Evolutionary conservation across 2,797 vertebrate species (phyloP), one percentile per base, ranked within the genome.

Genomic region (Oreonectes daqikongensis): DNA sequence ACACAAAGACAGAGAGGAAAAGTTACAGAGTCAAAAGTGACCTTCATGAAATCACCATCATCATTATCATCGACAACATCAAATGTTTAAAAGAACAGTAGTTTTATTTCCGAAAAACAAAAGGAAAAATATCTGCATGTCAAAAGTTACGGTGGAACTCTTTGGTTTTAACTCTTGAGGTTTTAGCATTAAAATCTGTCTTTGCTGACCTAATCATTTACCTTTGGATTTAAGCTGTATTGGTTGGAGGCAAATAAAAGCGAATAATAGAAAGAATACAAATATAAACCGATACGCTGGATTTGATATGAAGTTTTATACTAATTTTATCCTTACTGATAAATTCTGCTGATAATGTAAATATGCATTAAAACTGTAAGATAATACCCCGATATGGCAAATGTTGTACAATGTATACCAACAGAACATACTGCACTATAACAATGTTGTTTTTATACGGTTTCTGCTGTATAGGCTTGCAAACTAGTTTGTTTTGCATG

Each of bases 131-230:
- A 67, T 71, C 57, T 48, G 77, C 57, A 71, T 69, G 79, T 74
- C 71, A 57, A 42, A 79, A 86, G 79, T 84, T 78, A 87, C 77
- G 85, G 87, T 89, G 87, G 88, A 93, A 88, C 86, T 94, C 92
- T 94, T 94, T 94, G 93, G 93, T 94, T 92, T 92, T 91, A 85
- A 92, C 89, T 92, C 89, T 90, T 91, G 91, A 93, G 91, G 90
- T 91, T 90, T 71, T 85, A 89, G 87, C 87, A 89, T 87, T 91
- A 88, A 91, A 89, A 92, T 92, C n/a, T n/a, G n/a, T n/a, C 85
- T 89, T 90, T 86, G 87, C 86, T 86, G 86, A 91, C 86, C 88
- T 91, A 86, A 85, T 89, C 72, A 46, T 84, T 77, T 86, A 91
- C 88, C 93, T 94, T 94, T 94, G 92, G 92, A 91, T 91, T 92